Evolutionary conservation across 23 tunicate genomes (phyloP), one percentile per base, ranked within the genome.

Genomic region (Styela clava): DNA sequence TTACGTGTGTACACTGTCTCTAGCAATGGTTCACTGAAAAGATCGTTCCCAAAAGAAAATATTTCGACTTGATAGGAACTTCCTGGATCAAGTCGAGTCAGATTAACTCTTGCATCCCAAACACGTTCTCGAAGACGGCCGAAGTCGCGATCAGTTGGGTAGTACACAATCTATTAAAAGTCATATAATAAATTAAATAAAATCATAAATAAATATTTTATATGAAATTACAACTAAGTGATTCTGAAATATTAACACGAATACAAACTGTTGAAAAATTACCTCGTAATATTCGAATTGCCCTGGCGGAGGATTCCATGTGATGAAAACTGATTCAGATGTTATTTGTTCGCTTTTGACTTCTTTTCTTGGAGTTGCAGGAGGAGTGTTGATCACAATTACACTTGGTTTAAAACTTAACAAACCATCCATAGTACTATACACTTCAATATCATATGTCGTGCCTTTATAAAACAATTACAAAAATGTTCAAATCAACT

Each of bases 201-300:
- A 74, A 34, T 28, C 31, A 81, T 23, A 62, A 22, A 18, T 61
- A 23, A 22, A 20, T 0, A 20, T 22, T 24, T 1, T 69, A 24
- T 27, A 24, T 0, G 31, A 23, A 31, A 21, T 74, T 74, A 74
- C n/a, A n/a, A n/a, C n/a, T n/a, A n/a, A n/a, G n/a, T n/a, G n/a
- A n/a, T n/a, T n/a, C n/a, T n/a, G n/a, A n/a, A n/a, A n/a, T n/a
- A n/a, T n/a, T n/a, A n/a, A n/a, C n/a, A n/a, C n/a, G n/a, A n/a
- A n/a, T n/a, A n/a, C n/a, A n/a, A n/a, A n/a, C n/a, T n/a, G n/a
- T n/a, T n/a, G n/a, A n/a, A n/a, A n/a, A n/a, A 69, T 70, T 63
- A 91, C 97, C 87, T 91, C 97, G 62, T 85, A 91, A 78, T 91
- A 82, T 23, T 91, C 87, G 3, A 91, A 21, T 1, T 63, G 33